Evolutionary conservation across 2,797 vertebrate species (phyloP).

Genomic region (Centropyge bicolor): DNA sequence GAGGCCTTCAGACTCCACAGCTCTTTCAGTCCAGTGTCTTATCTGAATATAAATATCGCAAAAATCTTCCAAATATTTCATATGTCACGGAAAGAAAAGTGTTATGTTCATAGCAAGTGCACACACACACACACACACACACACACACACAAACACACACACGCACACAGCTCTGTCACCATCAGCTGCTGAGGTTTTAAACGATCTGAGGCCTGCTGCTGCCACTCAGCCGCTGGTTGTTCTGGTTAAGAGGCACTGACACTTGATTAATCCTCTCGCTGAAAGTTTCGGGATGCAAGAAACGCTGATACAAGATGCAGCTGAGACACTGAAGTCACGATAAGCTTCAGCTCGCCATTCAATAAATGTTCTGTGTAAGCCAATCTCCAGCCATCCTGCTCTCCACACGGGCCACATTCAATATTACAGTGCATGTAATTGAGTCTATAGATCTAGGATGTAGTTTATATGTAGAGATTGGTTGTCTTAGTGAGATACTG

Average conservation of each 20-base stretch:
- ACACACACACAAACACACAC: neutral
- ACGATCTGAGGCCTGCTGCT: conserved; percentile 20
- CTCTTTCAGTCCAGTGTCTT: no score
- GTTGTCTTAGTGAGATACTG: no score
- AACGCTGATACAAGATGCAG: conserved; percentile 31
- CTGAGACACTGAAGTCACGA: conserved; percentile 13
- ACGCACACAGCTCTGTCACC: neutral
- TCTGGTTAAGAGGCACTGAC: conserved; percentile 31
- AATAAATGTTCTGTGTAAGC: neutral
- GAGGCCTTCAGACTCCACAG: no score
- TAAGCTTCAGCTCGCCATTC: neutral
- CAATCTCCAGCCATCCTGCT: neutral
- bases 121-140: conserved; percentile 3
- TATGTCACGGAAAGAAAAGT: neutral
- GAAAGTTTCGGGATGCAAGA: conserved; percentile 33
- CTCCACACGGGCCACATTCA: no score
- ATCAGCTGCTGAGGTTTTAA: conserved; percentile 29
- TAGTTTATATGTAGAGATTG: neutral
- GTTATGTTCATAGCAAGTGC: neutral
- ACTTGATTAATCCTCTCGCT: conserved; percentile 36
- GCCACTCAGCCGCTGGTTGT: conserved; percentile 30
- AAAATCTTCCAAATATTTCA: neutral
- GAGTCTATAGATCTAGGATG: no score
- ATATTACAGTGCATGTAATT: no score
- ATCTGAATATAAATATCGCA: neutral